Conservation (phyloP, 2,888 invertebrate genomes). For the Parelbella ahira region DNA sequence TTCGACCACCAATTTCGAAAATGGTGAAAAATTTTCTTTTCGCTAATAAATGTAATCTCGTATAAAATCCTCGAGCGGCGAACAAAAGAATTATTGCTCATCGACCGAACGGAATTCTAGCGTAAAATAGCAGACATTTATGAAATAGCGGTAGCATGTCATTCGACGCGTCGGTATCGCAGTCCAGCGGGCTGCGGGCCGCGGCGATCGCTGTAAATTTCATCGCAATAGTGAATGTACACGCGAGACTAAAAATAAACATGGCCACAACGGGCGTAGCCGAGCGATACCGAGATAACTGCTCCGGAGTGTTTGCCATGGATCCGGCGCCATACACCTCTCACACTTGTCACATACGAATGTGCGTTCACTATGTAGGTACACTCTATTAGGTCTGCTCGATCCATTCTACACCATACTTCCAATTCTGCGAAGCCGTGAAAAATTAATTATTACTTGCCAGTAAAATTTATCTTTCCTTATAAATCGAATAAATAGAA, state of each 20-base stretch:
- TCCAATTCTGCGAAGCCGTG: conserved; percentile 37
- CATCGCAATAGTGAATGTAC: conserved; percentile 69
- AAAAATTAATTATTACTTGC: conserved; percentile 1
- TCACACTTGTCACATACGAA: conserved; percentile 52
- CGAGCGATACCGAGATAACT: conserved; percentile 69
- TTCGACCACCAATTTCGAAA: neutral
- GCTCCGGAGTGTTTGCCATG: conserved; percentile 50
- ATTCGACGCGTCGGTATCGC: conserved; percentile 63
- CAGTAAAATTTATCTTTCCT: neutral
- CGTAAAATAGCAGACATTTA: conserved; percentile 71
- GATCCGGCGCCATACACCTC: conserved; percentile 45
- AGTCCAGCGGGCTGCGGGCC: conserved; percentile 43
- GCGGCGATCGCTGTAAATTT: conserved; percentile 63
- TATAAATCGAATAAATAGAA: no score
- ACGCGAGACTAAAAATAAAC: conserved; percentile 74
- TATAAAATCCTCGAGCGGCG: conserved; percentile 46
- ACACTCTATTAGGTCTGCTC: conserved; percentile 54
- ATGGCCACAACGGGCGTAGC: conserved; percentile 64
- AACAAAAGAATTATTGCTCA: conserved; percentile 65
- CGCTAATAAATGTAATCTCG: conserved; percentile 54
- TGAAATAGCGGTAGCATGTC: conserved; percentile 70
- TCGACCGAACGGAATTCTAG: conserved; percentile 58
- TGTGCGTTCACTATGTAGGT: conserved; percentile 43
- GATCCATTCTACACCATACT: conserved; percentile 40
- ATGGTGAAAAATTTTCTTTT: neutral